Conservation (phyloP, 37 sponge, comb jelly and placozoan genomes). For the Hormiphora californensis region DNA sequence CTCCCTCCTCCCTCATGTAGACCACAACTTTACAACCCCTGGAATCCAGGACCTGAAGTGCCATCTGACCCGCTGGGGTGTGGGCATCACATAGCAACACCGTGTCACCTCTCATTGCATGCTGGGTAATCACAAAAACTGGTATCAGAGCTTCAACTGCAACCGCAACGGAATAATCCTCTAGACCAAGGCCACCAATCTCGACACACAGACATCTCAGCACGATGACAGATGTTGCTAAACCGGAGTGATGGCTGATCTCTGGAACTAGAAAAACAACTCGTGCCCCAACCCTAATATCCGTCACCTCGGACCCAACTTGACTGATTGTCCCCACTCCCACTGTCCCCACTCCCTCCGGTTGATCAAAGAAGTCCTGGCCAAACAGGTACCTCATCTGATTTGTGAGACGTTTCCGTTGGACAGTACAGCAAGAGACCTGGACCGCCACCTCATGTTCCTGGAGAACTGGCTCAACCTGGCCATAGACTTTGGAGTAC, state of each 20-base stretch:
- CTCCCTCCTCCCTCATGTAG: background rate
- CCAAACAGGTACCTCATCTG: too few relatives aligned
- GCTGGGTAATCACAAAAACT: background rate
- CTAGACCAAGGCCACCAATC: background rate
- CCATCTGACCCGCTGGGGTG: slow-evolving; percentile 4
- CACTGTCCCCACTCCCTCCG: slow-evolving; percentile 16
- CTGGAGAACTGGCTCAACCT: too few relatives aligned
- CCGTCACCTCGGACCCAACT: background rate
- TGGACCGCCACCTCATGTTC: too few relatives aligned
- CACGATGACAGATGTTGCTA: background rate
- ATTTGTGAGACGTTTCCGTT: too few relatives aligned
- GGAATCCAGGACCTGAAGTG: background rate
- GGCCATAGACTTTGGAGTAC: too few relatives aligned
- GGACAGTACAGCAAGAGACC: too few relatives aligned
- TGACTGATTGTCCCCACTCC: background rate
- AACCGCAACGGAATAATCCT: background rate
- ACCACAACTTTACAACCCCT: slow-evolving; percentile 34
- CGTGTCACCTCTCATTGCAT: background rate
- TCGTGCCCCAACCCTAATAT: background rate
- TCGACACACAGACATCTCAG: slow-evolving; percentile 4
- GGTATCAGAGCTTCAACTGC: slow-evolving; percentile 29
- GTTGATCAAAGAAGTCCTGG: too few relatives aligned
- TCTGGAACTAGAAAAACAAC: slow-evolving; percentile 30
- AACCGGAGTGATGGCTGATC: background rate
- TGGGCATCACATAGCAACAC: slow-evolving; percentile 15